Evolutionary conservation across 2,888 invertebrate genomes (phyloP), one percentile per base, ranked within the genome.

Genomic region (Operophtera brumata): DNA sequence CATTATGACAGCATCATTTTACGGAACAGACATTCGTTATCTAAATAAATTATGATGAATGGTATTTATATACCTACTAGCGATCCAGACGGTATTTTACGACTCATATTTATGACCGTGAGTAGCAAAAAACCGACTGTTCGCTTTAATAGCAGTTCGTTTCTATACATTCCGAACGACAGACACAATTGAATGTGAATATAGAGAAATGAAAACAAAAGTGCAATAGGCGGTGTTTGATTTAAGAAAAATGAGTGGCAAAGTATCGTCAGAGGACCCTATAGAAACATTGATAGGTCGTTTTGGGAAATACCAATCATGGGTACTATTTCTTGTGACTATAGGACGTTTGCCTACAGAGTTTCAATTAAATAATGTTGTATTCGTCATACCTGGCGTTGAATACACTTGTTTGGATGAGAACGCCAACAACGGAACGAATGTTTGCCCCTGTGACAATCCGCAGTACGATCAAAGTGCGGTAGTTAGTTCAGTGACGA

Each of bases 261-360:
- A 43, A 51, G n/a, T 34, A 13, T 7, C 11, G n/a, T 37, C 30
- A 30, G 78, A 77, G 53, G 81, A 81, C 61, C 72, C 65, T 0
- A 77, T 81, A 60, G 81, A 81, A 71, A 91, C 73, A 75, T 80
- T 90, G 0, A 91, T 92, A 65, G 92, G 92, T 3, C 73, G 79
- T 6, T 90, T 92, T 67, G 92, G 92, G 35, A 86, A 78, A 59
- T 92, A 92, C 77, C 92, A 92, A 67, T 78, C 86, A 14, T 85
- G 91, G 71, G 86, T 92, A 40, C 80, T 90, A 14, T 62, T 92
- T 35, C 69, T 92, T 40, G 69, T 92, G 4, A 80, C 84, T 0
- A 60, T 92, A 28, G 91, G 91, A 2, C 89, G 92, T 47, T 82
- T 90, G 55, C 92, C 92, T 0, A 89, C 91, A 0, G 92, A 92